Percentiles rank a stretch among this genome's conserved stretches.
phyloP scores from a whole-genome alignment of 2,888 invertebrate genomes.

The Luperina nickerlii region DNA sequence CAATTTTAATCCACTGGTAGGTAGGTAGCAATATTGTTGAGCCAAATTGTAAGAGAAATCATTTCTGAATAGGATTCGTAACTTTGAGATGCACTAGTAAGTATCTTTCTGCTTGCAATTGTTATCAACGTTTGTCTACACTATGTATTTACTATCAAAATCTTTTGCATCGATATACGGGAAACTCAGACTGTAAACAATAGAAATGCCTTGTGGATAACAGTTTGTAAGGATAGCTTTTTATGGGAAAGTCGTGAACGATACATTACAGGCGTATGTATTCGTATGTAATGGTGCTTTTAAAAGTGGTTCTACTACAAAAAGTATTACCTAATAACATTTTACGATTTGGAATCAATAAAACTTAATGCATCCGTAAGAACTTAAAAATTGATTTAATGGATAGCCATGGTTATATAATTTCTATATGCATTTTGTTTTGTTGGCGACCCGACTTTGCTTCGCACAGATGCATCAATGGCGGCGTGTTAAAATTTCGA shows the following conservation, averaged over 20 bases:
- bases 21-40: not conserved
- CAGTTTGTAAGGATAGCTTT: not conserved
- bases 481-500: not conserved
- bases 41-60: not conserved
- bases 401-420: not conserved
- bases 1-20: not conserved
- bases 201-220: not conserved
- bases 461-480: not conserved
- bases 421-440: not conserved
- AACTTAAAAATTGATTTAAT: constrained; percentile 11
- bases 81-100: not conserved
- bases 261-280: not conserved
- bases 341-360: not conserved
- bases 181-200: not conserved
- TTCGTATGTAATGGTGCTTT: not conserved
- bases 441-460: not conserved
- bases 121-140: not conserved
- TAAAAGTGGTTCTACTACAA: not conserved
- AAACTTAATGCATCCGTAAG: constrained; percentile 36
- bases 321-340: constrained; percentile 13
- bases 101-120: not conserved
- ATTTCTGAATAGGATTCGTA: not conserved
- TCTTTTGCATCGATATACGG: not conserved
- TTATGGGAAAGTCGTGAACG: not conserved
- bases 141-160: not conserved